phyloP scores from a whole-genome alignment of 2,113 vertebrate genomes.

The Aptenodytes forsteri region DNA sequence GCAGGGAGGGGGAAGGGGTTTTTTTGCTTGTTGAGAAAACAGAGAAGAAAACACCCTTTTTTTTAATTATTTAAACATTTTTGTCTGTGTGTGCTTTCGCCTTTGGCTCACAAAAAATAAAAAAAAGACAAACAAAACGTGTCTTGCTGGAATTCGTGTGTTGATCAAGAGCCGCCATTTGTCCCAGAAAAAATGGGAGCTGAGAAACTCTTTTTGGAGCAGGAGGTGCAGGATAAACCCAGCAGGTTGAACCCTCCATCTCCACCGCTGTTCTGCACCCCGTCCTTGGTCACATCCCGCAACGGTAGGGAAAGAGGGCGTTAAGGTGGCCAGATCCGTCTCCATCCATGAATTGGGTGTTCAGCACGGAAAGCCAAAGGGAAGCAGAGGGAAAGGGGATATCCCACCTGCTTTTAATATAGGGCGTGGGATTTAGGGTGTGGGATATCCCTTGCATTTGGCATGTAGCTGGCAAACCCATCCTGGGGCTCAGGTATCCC shows the following conservation, averaged over 20 bases:
- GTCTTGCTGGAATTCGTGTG: neutral
- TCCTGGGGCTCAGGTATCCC: neutral
- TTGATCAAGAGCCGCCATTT: neutral
- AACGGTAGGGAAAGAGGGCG: neutral
- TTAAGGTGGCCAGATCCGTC: accelerated
- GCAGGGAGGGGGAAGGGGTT: neutral
- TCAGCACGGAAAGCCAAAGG: neutral
- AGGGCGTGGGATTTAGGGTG: accelerated
- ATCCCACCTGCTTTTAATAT: neutral
- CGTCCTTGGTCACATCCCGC: neutral
- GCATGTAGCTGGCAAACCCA: neutral
- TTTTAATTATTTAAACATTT: constrained; percentile 2
- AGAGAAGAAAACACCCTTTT: constrained; percentile 2
- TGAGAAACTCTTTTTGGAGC: neutral
- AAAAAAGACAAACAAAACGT: neutral
- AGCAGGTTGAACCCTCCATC: neutral
- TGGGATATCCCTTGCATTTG: neutral
- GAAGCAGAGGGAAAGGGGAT: neutral
- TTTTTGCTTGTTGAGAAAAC: neutral
- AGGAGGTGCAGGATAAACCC: neutral
- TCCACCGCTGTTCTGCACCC: neutral
- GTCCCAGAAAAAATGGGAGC: neutral
- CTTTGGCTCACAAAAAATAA: neutral
- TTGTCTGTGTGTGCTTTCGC: neutral
- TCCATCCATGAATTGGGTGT: neutral